A percentile compares a stretch with the other conserved stretches of the same genome.
phyloP scores from a whole-genome alignment of 2,797 vertebrate species.

The Sylvia borin region DNA sequence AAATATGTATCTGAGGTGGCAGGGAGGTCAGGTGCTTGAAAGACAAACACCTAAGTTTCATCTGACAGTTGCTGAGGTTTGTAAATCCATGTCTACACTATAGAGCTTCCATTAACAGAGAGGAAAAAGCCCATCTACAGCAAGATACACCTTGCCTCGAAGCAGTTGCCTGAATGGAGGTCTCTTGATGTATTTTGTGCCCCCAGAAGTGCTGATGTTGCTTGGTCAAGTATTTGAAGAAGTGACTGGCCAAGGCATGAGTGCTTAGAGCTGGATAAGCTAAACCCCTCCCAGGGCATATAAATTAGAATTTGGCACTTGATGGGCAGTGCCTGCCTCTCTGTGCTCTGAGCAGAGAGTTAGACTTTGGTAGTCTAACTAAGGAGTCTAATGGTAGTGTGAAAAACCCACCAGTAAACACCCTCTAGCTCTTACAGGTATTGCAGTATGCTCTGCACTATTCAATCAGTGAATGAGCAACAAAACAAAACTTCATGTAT shows the following conservation, averaged over 20 bases:
- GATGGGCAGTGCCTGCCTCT: not conserved
- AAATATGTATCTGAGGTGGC: not conserved
- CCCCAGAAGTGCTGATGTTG: not conserved
- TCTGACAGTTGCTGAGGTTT: not conserved
- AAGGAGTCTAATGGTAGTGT: fast-evolving
- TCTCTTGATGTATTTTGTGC: not conserved
- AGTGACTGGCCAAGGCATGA: not conserved
- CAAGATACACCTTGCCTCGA: not conserved
- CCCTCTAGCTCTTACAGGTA: not conserved
- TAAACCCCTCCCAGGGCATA: fast-evolving
- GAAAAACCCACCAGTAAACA: not conserved
- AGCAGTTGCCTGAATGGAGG: not conserved
- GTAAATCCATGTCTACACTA: not conserved
- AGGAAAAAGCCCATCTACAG: not conserved
- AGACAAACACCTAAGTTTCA: not conserved
- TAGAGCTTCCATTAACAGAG: not conserved
- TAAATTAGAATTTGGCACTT: not conserved
- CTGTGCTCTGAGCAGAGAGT: not conserved
- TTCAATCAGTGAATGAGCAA: not conserved
- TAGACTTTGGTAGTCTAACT: not conserved
- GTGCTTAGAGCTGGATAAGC: not conserved
- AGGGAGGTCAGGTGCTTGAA: not conserved
- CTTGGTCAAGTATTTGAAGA: not conserved
- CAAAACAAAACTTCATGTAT: not conserved
- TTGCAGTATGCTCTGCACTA: not conserved